A percentile compares a stretch with the other conserved stretches of the same genome.
These are phyloP conservation scores for Labia minor DNA, from an alignment of 2,888 invertebrate species.

Conservation along the genomic window DNA sequence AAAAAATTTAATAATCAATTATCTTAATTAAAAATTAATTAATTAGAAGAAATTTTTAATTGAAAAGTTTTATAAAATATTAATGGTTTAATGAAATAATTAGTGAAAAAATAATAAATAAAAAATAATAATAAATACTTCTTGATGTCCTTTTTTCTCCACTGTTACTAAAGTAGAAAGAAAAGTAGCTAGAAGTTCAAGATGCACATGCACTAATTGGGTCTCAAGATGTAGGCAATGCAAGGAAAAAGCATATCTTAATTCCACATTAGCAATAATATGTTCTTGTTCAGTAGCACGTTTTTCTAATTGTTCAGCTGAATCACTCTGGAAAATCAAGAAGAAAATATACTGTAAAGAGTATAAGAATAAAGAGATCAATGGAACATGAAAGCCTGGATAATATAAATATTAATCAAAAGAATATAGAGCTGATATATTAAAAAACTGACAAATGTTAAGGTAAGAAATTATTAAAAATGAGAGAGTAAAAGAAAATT, in stretches of 20 bases:
- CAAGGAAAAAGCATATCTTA: constrained; percentile 49
- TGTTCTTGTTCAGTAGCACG: constrained; percentile 52
- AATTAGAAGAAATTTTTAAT: no score
- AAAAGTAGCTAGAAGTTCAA: constrained; percentile 48
- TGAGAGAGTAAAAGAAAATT: no score
- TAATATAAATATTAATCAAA: constrained; percentile 3
- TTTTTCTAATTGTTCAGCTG: constrained; percentile 48
- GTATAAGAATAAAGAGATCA: background rate
- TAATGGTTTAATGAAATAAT: no score
- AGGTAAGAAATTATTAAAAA: constrained; percentile 18
- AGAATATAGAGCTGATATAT: background rate
- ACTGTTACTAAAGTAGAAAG: constrained; percentile 45
- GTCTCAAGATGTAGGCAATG: constrained; percentile 53
- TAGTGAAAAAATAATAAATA: no score
- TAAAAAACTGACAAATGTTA: background rate
- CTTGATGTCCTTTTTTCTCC: constrained; percentile 44
- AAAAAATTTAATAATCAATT: no score
- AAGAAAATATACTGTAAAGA: constrained; percentile 13
- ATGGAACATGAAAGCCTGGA: background rate
- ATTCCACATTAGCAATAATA: constrained; percentile 48
- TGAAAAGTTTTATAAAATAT: no score
- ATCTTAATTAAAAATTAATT: no score
- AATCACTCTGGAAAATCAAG: constrained; percentile 40
- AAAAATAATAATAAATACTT: no score
- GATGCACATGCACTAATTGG: constrained; percentile 48